Evolutionary conservation across 2,888 invertebrate genomes (phyloP).

Genomic region (Hartigia nigra): DNA sequence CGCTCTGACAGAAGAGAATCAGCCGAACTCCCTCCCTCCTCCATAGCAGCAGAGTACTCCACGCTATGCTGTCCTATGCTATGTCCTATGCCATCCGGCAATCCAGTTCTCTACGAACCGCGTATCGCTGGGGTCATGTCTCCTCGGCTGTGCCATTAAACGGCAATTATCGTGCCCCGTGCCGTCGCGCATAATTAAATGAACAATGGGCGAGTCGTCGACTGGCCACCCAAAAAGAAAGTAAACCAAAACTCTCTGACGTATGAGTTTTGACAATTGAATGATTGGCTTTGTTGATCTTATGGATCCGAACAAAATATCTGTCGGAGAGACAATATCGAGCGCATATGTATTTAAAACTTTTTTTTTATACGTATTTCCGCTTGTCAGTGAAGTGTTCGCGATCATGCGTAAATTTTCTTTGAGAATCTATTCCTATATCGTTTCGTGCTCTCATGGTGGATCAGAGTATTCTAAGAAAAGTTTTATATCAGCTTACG

Average conservation of each 20-base stretch:
- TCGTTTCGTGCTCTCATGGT: not conserved
- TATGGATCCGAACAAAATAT: not conserved
- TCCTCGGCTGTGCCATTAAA: constrained; percentile 7
- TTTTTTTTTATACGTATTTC: not conserved
- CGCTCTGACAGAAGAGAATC: constrained; percentile 8
- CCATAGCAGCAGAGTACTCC: not conserved
- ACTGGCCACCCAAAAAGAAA: not conserved
- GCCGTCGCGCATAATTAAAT: constrained; percentile 3
- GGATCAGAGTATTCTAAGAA: not conserved
- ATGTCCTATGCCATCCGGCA: constrained; percentile 32
- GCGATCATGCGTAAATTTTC: not conserved
- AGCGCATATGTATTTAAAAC: not conserved
- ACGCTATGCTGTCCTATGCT: constrained; percentile 4
- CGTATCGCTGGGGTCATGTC: constrained; percentile 34
- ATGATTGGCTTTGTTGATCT: not conserved
- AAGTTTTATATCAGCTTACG: not conserved
- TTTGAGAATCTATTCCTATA: not conserved
- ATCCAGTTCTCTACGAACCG: constrained; percentile 42
- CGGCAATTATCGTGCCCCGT: constrained; percentile 8
- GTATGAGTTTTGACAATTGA: not conserved
- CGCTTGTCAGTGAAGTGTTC: not conserved
- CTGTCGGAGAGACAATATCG: not conserved
- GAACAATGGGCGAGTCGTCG: not conserved
- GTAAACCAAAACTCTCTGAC: not conserved
- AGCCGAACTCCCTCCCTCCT: constrained; percentile 6